Percentiles rank a stretch among this genome's conserved stretches.
phyloP scores from a whole-genome alignment of 2,888 invertebrate genomes.

The Stenodera caucasica region DNA sequence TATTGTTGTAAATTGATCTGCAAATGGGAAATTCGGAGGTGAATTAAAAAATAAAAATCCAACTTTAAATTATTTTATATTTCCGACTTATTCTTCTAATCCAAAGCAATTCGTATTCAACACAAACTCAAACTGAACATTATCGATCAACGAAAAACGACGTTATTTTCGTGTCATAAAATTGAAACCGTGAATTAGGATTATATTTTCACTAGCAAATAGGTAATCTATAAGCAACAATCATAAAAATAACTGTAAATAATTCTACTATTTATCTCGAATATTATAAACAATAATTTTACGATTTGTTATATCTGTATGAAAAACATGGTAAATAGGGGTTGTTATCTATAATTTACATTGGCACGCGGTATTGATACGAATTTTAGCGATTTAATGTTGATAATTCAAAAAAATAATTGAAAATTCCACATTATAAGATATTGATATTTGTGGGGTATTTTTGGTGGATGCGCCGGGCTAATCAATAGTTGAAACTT shows the following conservation, averaged over 20 bases:
- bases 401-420: too few species aligned
- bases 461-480: slow-evolving; percentile 5
- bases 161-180: too few species aligned
- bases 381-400: too few species aligned
- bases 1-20: background rate
- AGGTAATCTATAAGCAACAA: background rate
- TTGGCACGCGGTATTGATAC: too few species aligned
- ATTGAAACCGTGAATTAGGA: slow-evolving; percentile 30
- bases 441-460: background rate
- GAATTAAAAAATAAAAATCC: background rate
- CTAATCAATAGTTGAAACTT: background rate
- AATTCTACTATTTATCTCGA: slow-evolving; percentile 31
- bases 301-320: slow-evolving; percentile 36
- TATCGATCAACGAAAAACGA: too few species aligned
- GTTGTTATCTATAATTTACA: slow-evolving; percentile 40
- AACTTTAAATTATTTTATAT: background rate
- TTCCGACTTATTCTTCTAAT: background rate
- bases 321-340: slow-evolving; percentile 41
- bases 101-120: too few species aligned
- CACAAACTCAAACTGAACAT: too few species aligned
- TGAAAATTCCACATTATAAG: too few species aligned
- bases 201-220: slow-evolving; percentile 27
- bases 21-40: background rate
- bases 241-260: too few species aligned
- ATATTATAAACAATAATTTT: slow-evolving; percentile 38